phyloP scores from a whole-genome alignment of 2,888 invertebrate genomes.

The Sarcophaga variegata region DNA sequence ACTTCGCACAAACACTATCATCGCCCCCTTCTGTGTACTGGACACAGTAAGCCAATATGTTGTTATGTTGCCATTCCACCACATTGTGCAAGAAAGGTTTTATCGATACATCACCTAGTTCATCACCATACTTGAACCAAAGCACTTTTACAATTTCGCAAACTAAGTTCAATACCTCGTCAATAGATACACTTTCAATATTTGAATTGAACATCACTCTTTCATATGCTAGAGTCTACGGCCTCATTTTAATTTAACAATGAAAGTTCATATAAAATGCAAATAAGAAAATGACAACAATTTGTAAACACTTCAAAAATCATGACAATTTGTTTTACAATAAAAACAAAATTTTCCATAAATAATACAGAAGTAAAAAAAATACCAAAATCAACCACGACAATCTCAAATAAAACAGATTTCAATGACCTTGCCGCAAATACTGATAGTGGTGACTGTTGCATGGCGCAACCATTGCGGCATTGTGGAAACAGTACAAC shows the following conservation, averaged over 20 bases:
- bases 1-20: too few species aligned
- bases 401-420: background rate
- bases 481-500: background rate
- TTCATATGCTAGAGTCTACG: too few species aligned
- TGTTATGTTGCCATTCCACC: too few species aligned
- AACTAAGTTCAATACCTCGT: too few species aligned
- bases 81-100: too few species aligned
- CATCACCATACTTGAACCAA: too few species aligned
- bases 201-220: too few species aligned
- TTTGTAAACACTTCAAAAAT: background rate
- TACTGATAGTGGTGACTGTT: background rate
- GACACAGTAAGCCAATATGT: too few species aligned
- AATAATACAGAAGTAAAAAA: background rate
- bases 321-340: slow-evolving; percentile 14
- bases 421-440: slow-evolving; percentile 31
- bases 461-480: background rate
- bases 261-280: background rate
- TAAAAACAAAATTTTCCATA: background rate
- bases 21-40: too few species aligned
- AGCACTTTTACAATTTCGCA: too few species aligned
- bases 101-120: too few species aligned
- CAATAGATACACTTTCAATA: too few species aligned
- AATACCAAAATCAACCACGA: background rate
- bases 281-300: background rate
- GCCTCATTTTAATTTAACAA: background rate